phyloP scores from a whole-genome alignment of 2,888 invertebrate genomes.

The Cyaniris semiargus region DNA sequence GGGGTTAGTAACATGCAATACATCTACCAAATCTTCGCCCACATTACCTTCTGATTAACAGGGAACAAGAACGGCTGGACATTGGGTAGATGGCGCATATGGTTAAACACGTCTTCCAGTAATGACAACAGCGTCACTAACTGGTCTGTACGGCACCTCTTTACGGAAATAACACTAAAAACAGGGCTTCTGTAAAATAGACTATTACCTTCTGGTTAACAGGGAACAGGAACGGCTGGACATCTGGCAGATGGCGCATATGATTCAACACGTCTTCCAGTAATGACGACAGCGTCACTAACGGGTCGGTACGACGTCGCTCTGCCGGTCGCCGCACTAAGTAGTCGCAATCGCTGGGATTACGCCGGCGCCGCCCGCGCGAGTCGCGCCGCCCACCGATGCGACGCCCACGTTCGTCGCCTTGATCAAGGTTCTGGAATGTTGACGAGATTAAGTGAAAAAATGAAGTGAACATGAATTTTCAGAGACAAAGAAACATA shows the following conservation, averaged over 20 bases:
- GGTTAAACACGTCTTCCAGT: slow-evolving; percentile 94
- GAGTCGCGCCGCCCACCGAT: slow-evolving; percentile 79
- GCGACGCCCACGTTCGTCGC: slow-evolving; percentile 90
- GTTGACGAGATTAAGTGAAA: not conserved
- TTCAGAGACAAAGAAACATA: no score
- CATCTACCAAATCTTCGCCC: no score
- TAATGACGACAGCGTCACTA: slow-evolving; percentile 95
- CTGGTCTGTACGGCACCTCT: slow-evolving; percentile 96
- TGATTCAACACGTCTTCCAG: slow-evolving; percentile 95
- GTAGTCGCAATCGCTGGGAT: slow-evolving; percentile 86
- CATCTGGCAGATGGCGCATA: slow-evolving; percentile 94
- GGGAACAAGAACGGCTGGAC: slow-evolving; percentile 96
- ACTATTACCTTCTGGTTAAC: slow-evolving; percentile 92
- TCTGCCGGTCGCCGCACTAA: slow-evolving; percentile 86
- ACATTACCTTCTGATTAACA: slow-evolving; percentile 96
- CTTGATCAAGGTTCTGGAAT: not conserved
- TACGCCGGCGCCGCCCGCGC: slow-evolving; percentile 58
- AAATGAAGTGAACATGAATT: no score
- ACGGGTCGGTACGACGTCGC: slow-evolving; percentile 95
- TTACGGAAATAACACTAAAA: slow-evolving; percentile 51
- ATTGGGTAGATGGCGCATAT: slow-evolving; percentile 94
- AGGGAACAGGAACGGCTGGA: slow-evolving; percentile 95
- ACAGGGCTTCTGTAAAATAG: not conserved
- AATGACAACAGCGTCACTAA: slow-evolving; percentile 96
- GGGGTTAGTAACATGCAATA: no score